Evolutionary conservation across 2,888 invertebrate species (phyloP), one percentile per base, ranked within the genome.

Genomic region (Melieria crassipennis): DNA sequence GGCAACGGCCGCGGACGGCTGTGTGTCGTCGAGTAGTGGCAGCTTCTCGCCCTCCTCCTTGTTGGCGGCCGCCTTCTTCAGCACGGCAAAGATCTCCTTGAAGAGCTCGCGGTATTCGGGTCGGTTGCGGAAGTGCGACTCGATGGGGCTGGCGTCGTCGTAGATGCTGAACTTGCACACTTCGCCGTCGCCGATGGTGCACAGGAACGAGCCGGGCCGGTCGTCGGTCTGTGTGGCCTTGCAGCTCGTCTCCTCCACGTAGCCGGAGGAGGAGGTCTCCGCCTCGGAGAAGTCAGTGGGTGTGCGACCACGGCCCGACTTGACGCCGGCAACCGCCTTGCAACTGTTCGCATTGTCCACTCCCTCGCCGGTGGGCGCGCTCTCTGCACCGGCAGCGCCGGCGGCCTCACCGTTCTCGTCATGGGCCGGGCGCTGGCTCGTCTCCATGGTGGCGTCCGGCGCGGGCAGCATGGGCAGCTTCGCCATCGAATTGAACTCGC

Each of bases 101-200:
- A 95, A 95, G 6, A 94, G 84, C 79, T 92, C 92, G 4, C 92
- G 89, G 83, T 94, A 94, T 81, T 95, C 94, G 0, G 94, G 95
- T 46, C 93, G 90, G 83, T 94, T 93, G 16, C 92, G 90, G 89
- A 95, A 95, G 68, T 93, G 90, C 77, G 93, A 92, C 81, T 94
- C 94, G 83, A 94, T 91, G 0, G 93, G 92, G 80, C 91, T 93
- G 65, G 90, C 93, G 82, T 93, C 92, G 80, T 93, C 93, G 82
- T 94, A 95, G 82, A 94, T 94, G 84, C 94, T 94, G 83, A 94
- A 93, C 78, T 93, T 92, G 84, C 94, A 94, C 83, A 94, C 93
- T 78, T 94, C 94, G 10, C 94, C 94, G 82, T 94, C 94, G 66
- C 92, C 93, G 74, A 95, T 94, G 1, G 94, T 93, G 87, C 94